These are phyloP conservation scores for Novumbra hubbsi DNA, from an alignment of 2,797 vertebrate genomes.

Conservation along the genomic window DNA sequence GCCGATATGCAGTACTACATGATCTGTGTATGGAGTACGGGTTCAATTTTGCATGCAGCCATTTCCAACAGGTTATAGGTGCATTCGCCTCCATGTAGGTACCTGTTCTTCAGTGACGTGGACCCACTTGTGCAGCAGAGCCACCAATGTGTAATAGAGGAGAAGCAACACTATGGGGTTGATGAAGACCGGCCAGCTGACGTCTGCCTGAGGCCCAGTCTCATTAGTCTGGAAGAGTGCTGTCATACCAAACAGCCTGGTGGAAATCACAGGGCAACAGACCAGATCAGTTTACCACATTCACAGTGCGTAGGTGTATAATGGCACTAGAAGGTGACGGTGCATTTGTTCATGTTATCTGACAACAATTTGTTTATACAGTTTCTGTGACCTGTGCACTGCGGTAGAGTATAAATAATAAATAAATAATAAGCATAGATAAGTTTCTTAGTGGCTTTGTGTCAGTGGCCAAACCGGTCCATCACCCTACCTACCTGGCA, in stretches of 20 bases:
- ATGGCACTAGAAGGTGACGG: background rate
- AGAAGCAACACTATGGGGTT: conserved; percentile 78
- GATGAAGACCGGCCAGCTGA: conserved; percentile 76
- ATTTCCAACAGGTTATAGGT: background rate
- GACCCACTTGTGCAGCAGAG: conserved; percentile 63
- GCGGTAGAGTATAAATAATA: background rate
- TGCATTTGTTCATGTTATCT: background rate
- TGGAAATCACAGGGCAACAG: background rate
- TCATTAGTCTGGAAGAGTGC: conserved; percentile 72
- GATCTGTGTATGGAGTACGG: background rate
- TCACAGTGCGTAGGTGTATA: background rate
- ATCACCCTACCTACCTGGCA: conserved; percentile 69
- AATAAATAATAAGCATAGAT: too few relatives aligned
- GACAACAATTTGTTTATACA: background rate
- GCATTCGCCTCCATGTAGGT: background rate
- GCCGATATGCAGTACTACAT: too few relatives aligned
- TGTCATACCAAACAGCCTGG: conserved; percentile 80
- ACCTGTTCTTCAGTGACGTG: conserved; percentile 53
- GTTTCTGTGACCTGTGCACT: background rate
- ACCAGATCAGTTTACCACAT: background rate
- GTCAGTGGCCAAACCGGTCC: background rate
- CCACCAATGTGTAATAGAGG: conserved; percentile 77
- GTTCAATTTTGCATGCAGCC: background rate
- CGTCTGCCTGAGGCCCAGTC: conserved; percentile 63
- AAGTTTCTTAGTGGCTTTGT: background rate